These are phyloP conservation scores for Notiomystis cincta DNA, from an alignment of 2,113 vertebrate genomes.

Conservation along the genomic window DNA sequence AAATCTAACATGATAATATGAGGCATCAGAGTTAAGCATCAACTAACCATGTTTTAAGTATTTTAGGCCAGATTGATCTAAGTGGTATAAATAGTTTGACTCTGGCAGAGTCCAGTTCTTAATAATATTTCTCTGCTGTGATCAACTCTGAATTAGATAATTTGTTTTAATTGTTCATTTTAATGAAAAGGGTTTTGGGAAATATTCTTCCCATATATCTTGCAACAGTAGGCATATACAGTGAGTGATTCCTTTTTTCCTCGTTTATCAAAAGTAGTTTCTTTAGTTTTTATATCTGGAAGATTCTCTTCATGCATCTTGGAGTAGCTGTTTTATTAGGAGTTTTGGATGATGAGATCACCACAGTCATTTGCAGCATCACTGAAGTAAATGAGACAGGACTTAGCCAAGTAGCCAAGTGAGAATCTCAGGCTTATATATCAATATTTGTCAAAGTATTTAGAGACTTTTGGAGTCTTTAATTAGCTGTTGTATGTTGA, in stretches of 20 bases:
- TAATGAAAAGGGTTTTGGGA: background rate
- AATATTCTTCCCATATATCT: background rate
- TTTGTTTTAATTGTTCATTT: slow-evolving; percentile 34
- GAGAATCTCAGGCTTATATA: background rate
- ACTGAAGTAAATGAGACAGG: background rate
- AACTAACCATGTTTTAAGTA: background rate
- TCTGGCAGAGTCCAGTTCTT: background rate
- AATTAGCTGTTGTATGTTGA: slow-evolving; percentile 35
- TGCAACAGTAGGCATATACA: background rate
- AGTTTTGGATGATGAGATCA: slow-evolving; percentile 33
- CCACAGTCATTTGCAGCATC: background rate
- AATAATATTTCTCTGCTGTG: background rate
- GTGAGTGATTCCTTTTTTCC: background rate
- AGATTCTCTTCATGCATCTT: slow-evolving; percentile 38
- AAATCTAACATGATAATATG: background rate
- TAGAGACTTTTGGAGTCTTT: slow-evolving; percentile 30
- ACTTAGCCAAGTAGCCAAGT: background rate
- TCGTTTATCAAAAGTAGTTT: background rate
- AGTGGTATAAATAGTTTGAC: background rate
- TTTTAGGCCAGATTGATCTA: background rate
- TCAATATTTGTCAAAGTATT: slow-evolving; percentile 41
- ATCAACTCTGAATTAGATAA: background rate
- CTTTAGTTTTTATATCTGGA: slow-evolving; percentile 35
- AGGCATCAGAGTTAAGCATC: background rate
- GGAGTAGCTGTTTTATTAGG: slow-evolving; percentile 38